Evolutionary conservation across 2,113 vertebrate species (phyloP).

Genomic region (Panurus biarmicus): DNA sequence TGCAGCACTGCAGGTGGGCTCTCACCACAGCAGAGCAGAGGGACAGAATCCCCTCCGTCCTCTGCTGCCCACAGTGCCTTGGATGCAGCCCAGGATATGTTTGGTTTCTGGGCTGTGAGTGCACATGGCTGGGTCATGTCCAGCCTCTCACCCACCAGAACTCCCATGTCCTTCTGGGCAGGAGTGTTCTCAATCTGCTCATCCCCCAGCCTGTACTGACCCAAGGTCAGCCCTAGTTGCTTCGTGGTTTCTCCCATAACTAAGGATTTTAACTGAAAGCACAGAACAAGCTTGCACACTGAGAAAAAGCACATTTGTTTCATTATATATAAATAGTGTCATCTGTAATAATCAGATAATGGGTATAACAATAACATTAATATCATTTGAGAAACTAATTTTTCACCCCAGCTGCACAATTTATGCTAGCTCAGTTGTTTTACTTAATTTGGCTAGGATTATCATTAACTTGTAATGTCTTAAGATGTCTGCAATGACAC

Average conservation of each 20-base stretch:
- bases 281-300: not conserved
- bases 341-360: constrained; percentile 5
- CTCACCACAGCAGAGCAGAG: not conserved
- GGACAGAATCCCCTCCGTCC: not conserved
- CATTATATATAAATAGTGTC: not conserved
- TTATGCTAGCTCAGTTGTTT: not conserved
- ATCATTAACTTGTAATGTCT: not conserved
- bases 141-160: not conserved
- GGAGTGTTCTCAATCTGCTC: not conserved
- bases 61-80: not conserved
- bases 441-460: not conserved
- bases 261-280: not conserved
- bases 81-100: not conserved
- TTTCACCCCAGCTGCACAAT: not conserved
- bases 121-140: not conserved
- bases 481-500: not conserved
- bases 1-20: not conserved
- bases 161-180: not conserved
- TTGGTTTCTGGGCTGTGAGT: not conserved
- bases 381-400: not conserved
- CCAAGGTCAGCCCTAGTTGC: not conserved
- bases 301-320: not conserved
- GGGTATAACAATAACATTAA: not conserved
- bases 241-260: not conserved
- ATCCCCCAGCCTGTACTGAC: not conserved